Evolutionary conservation across 2,888 invertebrate species (phyloP).

Genomic region (Agrochola circellaris): DNA sequence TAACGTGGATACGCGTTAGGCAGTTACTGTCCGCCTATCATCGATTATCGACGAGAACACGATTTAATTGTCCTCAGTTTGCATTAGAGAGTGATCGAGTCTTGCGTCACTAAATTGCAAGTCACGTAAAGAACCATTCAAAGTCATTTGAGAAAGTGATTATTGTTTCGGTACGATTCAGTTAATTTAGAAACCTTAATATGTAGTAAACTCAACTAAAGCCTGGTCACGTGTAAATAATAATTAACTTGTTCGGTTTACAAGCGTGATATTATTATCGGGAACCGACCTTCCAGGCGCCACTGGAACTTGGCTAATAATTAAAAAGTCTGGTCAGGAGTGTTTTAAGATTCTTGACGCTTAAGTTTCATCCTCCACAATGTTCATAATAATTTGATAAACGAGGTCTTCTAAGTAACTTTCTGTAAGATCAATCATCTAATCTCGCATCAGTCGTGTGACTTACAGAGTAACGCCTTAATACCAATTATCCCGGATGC

Average conservation of each 20-base stretch:
- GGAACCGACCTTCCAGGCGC: no score
- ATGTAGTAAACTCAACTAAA: background rate
- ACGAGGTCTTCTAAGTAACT: constrained; percentile 15
- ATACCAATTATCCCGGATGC: constrained; percentile 36
- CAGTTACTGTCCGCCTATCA: background rate
- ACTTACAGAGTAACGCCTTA: constrained; percentile 44
- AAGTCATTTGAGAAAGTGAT: background rate
- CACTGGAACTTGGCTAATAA: no score
- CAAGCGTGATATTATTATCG: no score
- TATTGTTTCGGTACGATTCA: background rate
- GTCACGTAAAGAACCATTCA: background rate
- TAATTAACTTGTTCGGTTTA: no score
- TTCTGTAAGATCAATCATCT: constrained; percentile 33
- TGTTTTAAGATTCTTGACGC: background rate
- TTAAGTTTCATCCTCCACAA: background rate
- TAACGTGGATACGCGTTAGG: background rate
- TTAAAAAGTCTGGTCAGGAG: background rate
- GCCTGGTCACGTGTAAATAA: constrained; percentile 3
- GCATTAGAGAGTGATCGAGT: background rate
- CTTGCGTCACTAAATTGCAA: background rate
- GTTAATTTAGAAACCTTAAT: background rate
- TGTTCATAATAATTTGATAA: background rate
- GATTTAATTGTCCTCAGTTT: background rate
- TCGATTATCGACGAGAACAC: background rate
- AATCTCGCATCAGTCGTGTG: constrained; percentile 27